Evolutionary conservation across 2,888 invertebrate genomes (phyloP), one percentile per base, ranked within the genome.

Genomic region (Pogonocherus hispidulus): DNA sequence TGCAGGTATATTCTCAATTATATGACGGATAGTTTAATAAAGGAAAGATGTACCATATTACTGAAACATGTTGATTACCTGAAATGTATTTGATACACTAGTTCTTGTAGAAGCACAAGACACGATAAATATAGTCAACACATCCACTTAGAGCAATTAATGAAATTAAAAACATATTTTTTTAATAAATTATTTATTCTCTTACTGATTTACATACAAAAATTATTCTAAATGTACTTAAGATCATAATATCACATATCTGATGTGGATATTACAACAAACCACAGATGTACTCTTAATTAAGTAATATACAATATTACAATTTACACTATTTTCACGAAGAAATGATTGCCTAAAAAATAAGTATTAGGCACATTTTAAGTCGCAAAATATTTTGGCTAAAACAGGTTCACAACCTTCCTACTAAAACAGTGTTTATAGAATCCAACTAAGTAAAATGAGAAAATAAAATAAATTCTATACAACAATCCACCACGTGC

Each of bases 191-290:
- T 66, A 65, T 63, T 56, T 60, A 62, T 65, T 63, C 54, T 69
- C 14, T 66, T 41, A 44, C 59, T 54, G 55, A 65, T 66, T 69
- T 71, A 66, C 47, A 73, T 73, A 73, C 70, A 73, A 73, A 41
- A 73, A 71, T 73, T 70, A 70, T 57, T 57, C 52, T 71, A 63
- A 63, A 64, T 51, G 54, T 69, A 67, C 72, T 74, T 74, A 74
- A 54, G 69, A 70, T 70, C 69, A 74, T 89, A 90, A 90, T 90
- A 90, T 90, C 90, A 90, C 90, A 90, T 90, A 89, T 90, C 90
- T 90, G 85, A 90, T 90, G 90, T 89, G 90, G 90, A 90, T 90
- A 90, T 90, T 90, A 90, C 87, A n/a, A n/a, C n/a, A 79, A 81
- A 76, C 83, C 83, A 84, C 83, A 81, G 75, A 70, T 70, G 11